phyloP scores from a whole-genome alignment of 2,888 invertebrate species.

The Drosophila fulvimacula region DNA sequence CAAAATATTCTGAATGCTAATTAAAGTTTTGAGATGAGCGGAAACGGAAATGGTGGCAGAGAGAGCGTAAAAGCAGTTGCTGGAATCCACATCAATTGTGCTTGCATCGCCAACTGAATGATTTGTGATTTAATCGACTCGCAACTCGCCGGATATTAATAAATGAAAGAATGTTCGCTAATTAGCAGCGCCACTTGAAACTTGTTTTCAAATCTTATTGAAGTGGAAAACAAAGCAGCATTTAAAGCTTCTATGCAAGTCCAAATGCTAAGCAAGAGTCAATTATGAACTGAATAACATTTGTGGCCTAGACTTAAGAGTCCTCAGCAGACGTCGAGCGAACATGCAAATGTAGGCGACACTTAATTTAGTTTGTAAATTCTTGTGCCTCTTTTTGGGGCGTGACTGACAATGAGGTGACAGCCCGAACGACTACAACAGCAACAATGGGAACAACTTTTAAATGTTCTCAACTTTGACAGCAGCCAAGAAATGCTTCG shows the following conservation, averaged over 20 bases:
- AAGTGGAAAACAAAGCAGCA: slow-evolving; percentile 32
- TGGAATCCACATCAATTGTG: slow-evolving; percentile 23
- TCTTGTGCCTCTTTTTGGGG: slow-evolving; percentile 64
- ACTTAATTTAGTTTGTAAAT: slow-evolving; percentile 73
- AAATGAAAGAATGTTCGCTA: slow-evolving; percentile 52
- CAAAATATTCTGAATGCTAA: slow-evolving; percentile 42
- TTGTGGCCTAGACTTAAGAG: background rate
- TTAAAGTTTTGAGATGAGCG: slow-evolving; percentile 36
- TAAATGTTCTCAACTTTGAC: slow-evolving; percentile 34
- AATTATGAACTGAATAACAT: slow-evolving; percentile 34
- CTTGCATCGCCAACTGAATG: slow-evolving; percentile 20
- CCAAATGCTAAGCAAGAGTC: slow-evolving; percentile 34
- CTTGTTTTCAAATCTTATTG: slow-evolving; percentile 19
- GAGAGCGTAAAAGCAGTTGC: slow-evolving; percentile 34
- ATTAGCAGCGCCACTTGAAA: slow-evolving; percentile 41
- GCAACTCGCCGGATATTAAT: slow-evolving; percentile 57
- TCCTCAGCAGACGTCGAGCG: no score
- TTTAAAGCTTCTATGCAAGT: slow-evolving; percentile 39
- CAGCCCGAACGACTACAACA: slow-evolving; percentile 27
- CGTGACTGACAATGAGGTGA: slow-evolving; percentile 50
- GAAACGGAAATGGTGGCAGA: slow-evolving; percentile 42
- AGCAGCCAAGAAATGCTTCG: slow-evolving; percentile 28
- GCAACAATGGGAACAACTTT: slow-evolving; percentile 23
- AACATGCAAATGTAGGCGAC: slow-evolving; percentile 68
- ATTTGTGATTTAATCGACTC: slow-evolving; percentile 34